Evolutionary conservation across 2,113 vertebrate genomes (phyloP), one percentile per base, ranked within the genome.

Genomic region (Catharus minimus): DNA sequence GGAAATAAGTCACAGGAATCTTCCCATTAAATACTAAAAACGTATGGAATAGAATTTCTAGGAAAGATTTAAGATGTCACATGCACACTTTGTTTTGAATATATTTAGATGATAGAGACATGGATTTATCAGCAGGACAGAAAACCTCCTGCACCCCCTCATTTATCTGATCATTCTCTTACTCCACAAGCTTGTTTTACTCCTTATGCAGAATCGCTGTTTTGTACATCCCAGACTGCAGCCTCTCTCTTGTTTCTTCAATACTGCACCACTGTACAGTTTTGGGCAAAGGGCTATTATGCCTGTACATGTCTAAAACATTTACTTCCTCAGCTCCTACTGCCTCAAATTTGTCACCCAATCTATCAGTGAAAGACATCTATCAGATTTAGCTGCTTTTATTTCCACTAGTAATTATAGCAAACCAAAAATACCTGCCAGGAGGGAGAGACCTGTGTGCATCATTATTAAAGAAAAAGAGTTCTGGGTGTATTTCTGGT

Each of bases 331-430:
- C 41, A 68, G 3, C 21, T n/a, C 30, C 43, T 57, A 16, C 28
- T 62, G 43, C 19, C 12, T 41, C 43, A 55, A 28, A 39, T 72
- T 17, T 57, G 33, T 53, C 56, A 56, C 1, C 0, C 11, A 38
- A 39, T 3, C 15, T 2, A 1, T n/a, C 33, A 82, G 21, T 0
- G 1, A 8, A 52, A 61, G 28, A 23, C n/a, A 79, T 21, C 36
- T 30, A 14, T n/a, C 44, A 84, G 14, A 55, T n/a, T 33, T 27
- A 67, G 33, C 22, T 55, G 22, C 18, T 83, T 79, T 68, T 61
- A 60, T 57, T 86, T 65, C 28, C 28, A 69, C 9, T 55, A 64
- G 22, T 38, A 47, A 72, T 58, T 39, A 33, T 0, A 55, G 30
- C 7, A 30, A 71, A 81, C 27, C 26, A 71, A 39, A 86, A 85